Evolutionary conservation across 2,888 invertebrate genomes (phyloP), one percentile per base, ranked within the genome.

Genomic region (Capitulum mitella): DNA sequence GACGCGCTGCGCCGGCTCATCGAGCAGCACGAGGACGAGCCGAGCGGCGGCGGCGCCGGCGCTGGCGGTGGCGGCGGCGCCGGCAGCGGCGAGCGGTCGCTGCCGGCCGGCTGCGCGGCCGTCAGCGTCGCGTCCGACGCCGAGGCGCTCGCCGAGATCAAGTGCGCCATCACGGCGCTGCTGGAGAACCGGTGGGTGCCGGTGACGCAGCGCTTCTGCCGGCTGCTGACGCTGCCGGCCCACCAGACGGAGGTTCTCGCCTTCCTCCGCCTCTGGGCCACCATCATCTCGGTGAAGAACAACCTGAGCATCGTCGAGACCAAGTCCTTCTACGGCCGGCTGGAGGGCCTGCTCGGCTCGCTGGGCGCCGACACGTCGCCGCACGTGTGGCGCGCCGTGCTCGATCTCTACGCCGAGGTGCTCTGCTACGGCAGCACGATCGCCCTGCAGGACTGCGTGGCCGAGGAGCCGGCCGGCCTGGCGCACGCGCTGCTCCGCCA

Each of bases 401-500:
- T 95, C 81, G 92, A 92, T 83, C 87, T 95, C 51, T 94, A 95
- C 83, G 95, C 95, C 85, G 95, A 95, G 86, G 94, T 95, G 16
- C 86, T 95, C 78, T 95, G 95, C 86, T 95, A 95, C 85, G 95
- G 95, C 3, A 95, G 94, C 82, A 95, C 95, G 51, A 87, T 95
- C 83, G 94, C 95, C 0, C 87, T 95, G 82, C 95, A 95, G 86
- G 94, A 94, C 85, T 90, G 93, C 83, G 86, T 94, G 82, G 94
- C 94, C 6, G 94, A 95, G 85, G 95, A 95, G 85, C 94, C 94
- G 34, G 94, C 94, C 85, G 90, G 92, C 83, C 86, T 95, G 82
- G 95, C 95, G 6, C 94, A 94, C 85, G 89, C 93, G 77, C 91
- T 95, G 81, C 93, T 95, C 0, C 89, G 94, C 77, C 93, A 92